Conservation (phyloP, 2,113 vertebrate genomes). For the Silurus asotus region DNA sequence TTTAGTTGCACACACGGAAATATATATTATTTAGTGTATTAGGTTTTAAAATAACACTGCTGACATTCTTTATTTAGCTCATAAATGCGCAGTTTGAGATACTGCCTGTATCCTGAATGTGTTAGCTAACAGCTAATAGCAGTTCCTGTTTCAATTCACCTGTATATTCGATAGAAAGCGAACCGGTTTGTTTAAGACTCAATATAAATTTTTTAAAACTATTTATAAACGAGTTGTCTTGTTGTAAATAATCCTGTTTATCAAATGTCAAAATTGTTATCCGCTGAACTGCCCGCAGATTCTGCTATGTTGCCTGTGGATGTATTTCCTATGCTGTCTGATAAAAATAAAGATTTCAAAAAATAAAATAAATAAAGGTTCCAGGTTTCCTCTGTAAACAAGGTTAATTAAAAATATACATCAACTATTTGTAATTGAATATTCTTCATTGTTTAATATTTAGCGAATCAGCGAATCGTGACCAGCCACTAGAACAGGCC, state of each 20-base stretch:
- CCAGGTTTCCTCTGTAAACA: not conserved
- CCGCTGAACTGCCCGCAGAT: not conserved
- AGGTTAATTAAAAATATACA: not conserved
- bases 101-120: not conserved
- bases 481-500: too few relatives aligned
- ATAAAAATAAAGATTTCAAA: too few relatives aligned
- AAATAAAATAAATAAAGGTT: too few relatives aligned
- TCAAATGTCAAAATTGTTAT: not conserved
- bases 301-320: not conserved
- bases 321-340: not conserved
- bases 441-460: not conserved
- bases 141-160: constrained; percentile 9
- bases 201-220: not conserved
- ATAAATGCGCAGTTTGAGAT: not conserved
- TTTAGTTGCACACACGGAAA: too few relatives aligned
- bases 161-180: not conserved
- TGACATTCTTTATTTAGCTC: not conserved
- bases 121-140: constrained; percentile 14
- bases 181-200: not conserved
- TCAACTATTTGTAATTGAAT: not conserved
- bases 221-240: not conserved
- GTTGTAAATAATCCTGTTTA: too few relatives aligned
- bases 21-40: not conserved
- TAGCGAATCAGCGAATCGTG: too few relatives aligned
- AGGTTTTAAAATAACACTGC: not conserved